Conservation (phyloP, 2,797 vertebrate species). For the Carduelis carduelis region DNA sequence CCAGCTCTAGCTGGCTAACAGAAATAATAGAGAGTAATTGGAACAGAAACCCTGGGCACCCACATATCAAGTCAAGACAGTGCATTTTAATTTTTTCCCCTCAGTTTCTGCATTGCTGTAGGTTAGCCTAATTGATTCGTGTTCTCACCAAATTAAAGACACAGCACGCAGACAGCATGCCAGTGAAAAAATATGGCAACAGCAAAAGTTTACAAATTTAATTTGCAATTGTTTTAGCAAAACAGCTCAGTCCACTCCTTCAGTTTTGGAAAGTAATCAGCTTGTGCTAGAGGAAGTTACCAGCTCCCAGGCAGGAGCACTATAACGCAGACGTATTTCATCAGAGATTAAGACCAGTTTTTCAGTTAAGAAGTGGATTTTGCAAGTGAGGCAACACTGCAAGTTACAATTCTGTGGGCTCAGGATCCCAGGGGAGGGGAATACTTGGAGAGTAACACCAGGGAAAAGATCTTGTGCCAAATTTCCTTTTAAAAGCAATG, state of each 20-base stretch:
- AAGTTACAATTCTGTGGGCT: background rate
- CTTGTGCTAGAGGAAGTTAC: slow-evolving; percentile 62
- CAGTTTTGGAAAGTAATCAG: slow-evolving; percentile 69
- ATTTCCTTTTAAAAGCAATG: background rate
- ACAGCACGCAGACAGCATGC: slow-evolving; percentile 13
- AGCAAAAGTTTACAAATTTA: slow-evolving; percentile 69
- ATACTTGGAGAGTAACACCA: background rate
- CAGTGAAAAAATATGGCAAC: slow-evolving; percentile 65
- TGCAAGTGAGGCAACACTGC: background rate
- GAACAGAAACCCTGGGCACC: background rate
- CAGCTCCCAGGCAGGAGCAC: slow-evolving; percentile 6
- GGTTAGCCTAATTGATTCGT: slow-evolving; percentile 58
- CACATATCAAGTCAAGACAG: background rate
- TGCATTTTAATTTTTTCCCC: background rate
- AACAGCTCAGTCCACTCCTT: slow-evolving; percentile 75
- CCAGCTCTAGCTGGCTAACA: background rate
- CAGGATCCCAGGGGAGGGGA: background rate
- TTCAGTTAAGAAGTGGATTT: slow-evolving; percentile 9
- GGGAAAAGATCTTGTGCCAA: background rate
- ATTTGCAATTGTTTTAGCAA: slow-evolving; percentile 72
- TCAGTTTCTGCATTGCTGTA: background rate
- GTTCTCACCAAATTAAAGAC: slow-evolving; percentile 42
- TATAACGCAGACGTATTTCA: background rate
- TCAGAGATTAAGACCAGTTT: slow-evolving; percentile 49
- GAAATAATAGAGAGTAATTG: background rate